A percentile compares a stretch with the other conserved stretches of the same genome.
phyloP scores from a whole-genome alignment of 2,113 vertebrate genomes.

The Empidonax alnorum region DNA sequence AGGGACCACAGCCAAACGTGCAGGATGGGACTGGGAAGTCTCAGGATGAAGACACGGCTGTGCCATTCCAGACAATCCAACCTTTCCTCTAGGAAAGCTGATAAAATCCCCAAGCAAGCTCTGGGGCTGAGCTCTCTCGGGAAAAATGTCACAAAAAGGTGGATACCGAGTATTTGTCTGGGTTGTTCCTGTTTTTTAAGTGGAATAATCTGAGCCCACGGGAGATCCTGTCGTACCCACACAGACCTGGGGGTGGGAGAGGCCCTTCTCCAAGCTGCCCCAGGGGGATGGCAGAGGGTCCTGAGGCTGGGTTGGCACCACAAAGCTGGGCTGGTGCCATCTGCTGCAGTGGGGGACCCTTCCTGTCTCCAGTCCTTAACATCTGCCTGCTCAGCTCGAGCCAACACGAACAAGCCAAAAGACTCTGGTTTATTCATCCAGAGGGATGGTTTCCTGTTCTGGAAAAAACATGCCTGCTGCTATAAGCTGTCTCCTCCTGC shows the following conservation, averaged over 20 bases:
- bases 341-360: background rate
- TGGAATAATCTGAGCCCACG: background rate
- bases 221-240: background rate
- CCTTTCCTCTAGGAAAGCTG: background rate
- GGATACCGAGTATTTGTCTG: background rate
- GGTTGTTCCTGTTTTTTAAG: background rate
- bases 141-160: background rate
- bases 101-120: background rate
- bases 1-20: background rate
- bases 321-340: background rate
- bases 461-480: background rate
- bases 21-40: too few relatives aligned
- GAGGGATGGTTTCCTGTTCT: constrained; percentile 21
- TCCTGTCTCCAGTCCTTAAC: background rate
- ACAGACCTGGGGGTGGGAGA: background rate
- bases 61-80: background rate
- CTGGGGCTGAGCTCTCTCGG: background rate
- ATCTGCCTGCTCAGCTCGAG: constrained; percentile 40
- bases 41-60: background rate
- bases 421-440: background rate
- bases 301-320: background rate
- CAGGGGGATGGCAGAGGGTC: background rate
- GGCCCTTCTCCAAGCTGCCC: background rate
- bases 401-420: background rate
- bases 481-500: background rate